Evolutionary conservation across 2,797 vertebrate species (phyloP), one percentile per base, ranked within the genome.

Genomic region (Anguilla anguilla): DNA sequence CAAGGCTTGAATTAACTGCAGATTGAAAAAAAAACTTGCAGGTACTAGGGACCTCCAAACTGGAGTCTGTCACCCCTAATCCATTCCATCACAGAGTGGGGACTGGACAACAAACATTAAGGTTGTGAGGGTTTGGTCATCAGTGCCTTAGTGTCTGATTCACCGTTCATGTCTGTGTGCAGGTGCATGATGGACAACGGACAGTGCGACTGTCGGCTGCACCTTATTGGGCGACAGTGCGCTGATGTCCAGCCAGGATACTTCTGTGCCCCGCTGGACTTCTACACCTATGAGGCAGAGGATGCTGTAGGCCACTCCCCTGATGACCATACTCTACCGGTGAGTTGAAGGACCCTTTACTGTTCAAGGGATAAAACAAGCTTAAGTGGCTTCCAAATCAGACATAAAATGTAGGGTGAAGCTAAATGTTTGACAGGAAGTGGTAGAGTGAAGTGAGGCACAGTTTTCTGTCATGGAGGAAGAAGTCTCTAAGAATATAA

Each of bases 251-350:
- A 97, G 89, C 95, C 96, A 0, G 97, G 97, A 0, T 97, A 96
- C 92, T 98, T 98, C 96, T 98, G 98, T 0, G 96, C 97, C 39
- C 94, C 96, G 0, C 94, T 99, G 0, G 97, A 98, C 92, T 95
- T 95, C 92, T 96, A 97, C 91, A 97, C 93, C 79, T 97, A 97
- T 0, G 97, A 99, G 91, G 97, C 97, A 0, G 97, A 99, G 89
- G 93, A 90, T 0, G 96, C 96, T 39, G 89, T 84, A 0, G 92
- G 95, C 51, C 95, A 93, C 6, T 92, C 95, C 0, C 96, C 96
- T 0, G 74, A 89, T 10, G 95, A 97, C 86, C 84, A 95, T 0
- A 35, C 49, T 25, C 94, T 98, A 39, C 97, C 97, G 55, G 96
- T 98, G 92, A 96, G 97, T 92, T 64, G 83, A 84, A 25, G 22